These are phyloP conservation scores for Arnoldichthys spilopterus DNA, from an alignment of 2,797 vertebrate genomes.

Conservation along the genomic window DNA sequence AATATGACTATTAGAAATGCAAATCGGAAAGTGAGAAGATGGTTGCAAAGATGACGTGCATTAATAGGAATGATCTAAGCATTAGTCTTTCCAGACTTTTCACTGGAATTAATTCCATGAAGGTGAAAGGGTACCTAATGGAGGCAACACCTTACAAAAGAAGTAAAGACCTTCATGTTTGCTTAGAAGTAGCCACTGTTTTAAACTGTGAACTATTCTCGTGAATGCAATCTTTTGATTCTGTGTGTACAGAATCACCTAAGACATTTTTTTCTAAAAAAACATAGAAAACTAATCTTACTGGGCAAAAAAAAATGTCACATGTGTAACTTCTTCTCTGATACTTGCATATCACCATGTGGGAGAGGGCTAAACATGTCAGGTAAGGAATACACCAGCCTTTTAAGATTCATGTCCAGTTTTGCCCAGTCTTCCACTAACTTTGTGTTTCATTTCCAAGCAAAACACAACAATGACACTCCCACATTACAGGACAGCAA, in stretches of 20 bases:
- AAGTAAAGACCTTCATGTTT: conserved; percentile 56
- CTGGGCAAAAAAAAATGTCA: no score
- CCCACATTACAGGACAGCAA: no score
- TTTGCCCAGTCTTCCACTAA: no score
- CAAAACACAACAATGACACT: no score
- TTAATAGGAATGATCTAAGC: not conserved
- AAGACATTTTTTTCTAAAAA: conserved; percentile 42
- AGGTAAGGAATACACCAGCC: no score
- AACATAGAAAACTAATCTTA: conserved; percentile 28
- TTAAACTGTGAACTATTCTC: conserved; percentile 78
- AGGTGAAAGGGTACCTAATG: conserved; percentile 7
- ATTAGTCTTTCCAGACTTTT: conserved; percentile 16
- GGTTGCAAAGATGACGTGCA: not conserved
- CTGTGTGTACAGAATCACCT: conserved; percentile 38
- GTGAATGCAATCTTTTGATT: conserved; percentile 57
- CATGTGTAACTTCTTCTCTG: no score
- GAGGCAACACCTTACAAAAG: conserved; percentile 46
- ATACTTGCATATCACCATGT: no score
- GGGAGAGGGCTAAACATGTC: no score
- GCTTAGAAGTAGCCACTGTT: conserved; percentile 63
- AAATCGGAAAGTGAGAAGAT: not conserved
- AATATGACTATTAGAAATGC: conserved; percentile 30
- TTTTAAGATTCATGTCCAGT: no score
- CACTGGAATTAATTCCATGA: conserved; percentile 28
- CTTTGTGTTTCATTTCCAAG: no score